Evolutionary conservation across 1,140 invertebrate species (phyloP).

Genomic region (Pogonus chalceus): DNA sequence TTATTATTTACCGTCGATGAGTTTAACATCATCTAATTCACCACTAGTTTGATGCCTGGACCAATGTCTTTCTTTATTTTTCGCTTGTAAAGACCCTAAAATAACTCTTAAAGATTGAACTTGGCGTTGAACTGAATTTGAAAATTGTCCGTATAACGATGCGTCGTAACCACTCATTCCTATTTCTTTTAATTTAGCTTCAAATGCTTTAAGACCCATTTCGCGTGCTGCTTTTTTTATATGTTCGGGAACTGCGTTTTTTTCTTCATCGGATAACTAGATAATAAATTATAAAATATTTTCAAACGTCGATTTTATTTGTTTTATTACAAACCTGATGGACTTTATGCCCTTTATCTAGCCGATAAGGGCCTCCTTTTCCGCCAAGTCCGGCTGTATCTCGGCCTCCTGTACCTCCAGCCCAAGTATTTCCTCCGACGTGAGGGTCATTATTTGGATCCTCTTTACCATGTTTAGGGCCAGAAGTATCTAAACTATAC

Average conservation of each 20-base stretch:
- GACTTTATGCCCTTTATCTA: slow-evolving; percentile 88
- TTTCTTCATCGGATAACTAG: slow-evolving; percentile 77
- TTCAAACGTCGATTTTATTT: slow-evolving; percentile 9
- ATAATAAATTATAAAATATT: slow-evolving; percentile 15
- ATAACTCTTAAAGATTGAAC: slow-evolving; percentile 57
- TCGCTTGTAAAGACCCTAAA: slow-evolving; percentile 69
- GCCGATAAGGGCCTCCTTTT: slow-evolving; percentile 80
- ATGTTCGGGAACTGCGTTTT: slow-evolving; percentile 82
- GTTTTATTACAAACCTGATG: slow-evolving; percentile 53
- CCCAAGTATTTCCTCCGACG: slow-evolving; percentile 94
- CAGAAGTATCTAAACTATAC: slow-evolving; percentile 51
- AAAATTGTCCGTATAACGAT: slow-evolving; percentile 74
- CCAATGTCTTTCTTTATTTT: slow-evolving; percentile 91
- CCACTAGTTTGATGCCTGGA: slow-evolving; percentile 83
- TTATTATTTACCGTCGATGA: slow-evolving; percentile 70
- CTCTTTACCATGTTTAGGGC: slow-evolving; percentile 86
- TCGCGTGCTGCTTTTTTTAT: slow-evolving; percentile 79
- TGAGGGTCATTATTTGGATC: slow-evolving; percentile 83
- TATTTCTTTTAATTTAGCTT: slow-evolving; percentile 82
- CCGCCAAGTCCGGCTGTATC: slow-evolving; percentile 92
- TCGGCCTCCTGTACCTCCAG: slow-evolving; percentile 83
- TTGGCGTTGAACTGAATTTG: slow-evolving; percentile 64
- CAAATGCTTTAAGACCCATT: slow-evolving; percentile 85
- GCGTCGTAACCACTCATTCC: slow-evolving; percentile 93
- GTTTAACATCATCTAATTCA: slow-evolving; percentile 89